Evolutionary conservation across 2,888 invertebrate genomes (phyloP), one percentile per base, ranked within the genome.

Genomic region (Acrobasis consociella): DNA sequence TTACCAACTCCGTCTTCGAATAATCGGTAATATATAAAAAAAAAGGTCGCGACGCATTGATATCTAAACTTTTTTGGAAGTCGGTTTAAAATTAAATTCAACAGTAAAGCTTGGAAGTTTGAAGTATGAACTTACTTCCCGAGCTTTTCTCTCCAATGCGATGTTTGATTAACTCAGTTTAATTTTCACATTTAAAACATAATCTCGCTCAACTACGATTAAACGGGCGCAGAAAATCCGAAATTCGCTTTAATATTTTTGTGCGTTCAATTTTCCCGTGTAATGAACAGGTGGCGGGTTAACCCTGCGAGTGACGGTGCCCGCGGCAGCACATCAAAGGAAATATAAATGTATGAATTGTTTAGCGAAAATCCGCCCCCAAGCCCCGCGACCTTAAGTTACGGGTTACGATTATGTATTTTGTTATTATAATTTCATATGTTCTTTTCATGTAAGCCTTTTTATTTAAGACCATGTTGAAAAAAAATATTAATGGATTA

Each of bases 291-390:
- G 85, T 85, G 75, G 80, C 72, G 79, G 82, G 82, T 79, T 84
- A 83, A 83, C 82, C 83, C 86, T 90, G 89, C 85, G 82, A 73
- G 82, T 90, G 91, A 91, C 91, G 84, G 81, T 80, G 86, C 89
- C 87, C 79, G 80, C 79, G 87, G 89, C 86, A 82, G 69, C 71
- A 87, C 90, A 87, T 91, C 91, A 91, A 92, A 91, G 89, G 86
- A 85, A 85, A 84, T 82, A 85, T 86, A 87, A 88, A 89, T 86
- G 86, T 89, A 89, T 89, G 89, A 87, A 89, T 89, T 91, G 90
- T 89, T 91, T 87, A 87, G 85, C 81, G 84, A 82, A 86, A 87
- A 87, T 78, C 80, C 78, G 74, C 82, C 85, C 84, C 76, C 74
- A 65, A 78, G 83, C 77, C 64, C 61, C 71, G 71, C 80, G 80